Base-by-base conservation (phyloP, 2,113 vertebrate genomes). In the Trachemys scripta region DNA sequence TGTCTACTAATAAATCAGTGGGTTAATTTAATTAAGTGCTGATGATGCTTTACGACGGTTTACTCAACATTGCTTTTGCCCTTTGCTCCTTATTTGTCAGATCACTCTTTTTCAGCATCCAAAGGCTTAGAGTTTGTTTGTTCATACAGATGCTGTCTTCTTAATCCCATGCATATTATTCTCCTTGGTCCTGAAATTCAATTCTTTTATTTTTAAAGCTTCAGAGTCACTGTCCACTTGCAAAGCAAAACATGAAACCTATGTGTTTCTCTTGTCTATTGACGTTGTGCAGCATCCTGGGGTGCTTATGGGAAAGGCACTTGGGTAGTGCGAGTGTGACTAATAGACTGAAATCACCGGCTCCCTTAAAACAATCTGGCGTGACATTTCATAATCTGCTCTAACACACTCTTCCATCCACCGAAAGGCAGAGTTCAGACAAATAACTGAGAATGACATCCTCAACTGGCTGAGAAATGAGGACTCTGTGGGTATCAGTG, bases 241-340 rank as follows among this genome's bases (percentile, higher is more conserved):
- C 93, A 97, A 97, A 96, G 90, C 90, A 96, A 97, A 95, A 96
- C 92, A 93, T 96, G 93, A 97, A 96, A 93, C 85, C 94, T 87
- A 76, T 85, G 81, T 96, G 94, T 97, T 97, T 95, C 84, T 94
- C 91, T 95, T 96, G 90, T 82, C 90, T 96, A 7, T 79, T 92
- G 94, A 94, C 85, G 85, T 94, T 95, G 83, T 69, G 65, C 65
- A 95, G 94, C 96, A 97, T 90, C 93, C 96, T 90, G 96, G 94
- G 89, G 90, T 97, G 94, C 93, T 94, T 90, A 85, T 65, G 85
- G 90, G 90, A 95, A 97, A 95, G 79, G 84, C 76, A 95, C 65
- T 97, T 96, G 94, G 79, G 65, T 87, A 89, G 90, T 91, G 93
- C 89, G 81, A 54, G 79, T 93, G 91, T 97, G 96, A 95, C 85